These are phyloP conservation scores for Campylomormyrus tamandua DNA, from an alignment of 2,113 vertebrate genomes.

Conservation along the genomic window DNA sequence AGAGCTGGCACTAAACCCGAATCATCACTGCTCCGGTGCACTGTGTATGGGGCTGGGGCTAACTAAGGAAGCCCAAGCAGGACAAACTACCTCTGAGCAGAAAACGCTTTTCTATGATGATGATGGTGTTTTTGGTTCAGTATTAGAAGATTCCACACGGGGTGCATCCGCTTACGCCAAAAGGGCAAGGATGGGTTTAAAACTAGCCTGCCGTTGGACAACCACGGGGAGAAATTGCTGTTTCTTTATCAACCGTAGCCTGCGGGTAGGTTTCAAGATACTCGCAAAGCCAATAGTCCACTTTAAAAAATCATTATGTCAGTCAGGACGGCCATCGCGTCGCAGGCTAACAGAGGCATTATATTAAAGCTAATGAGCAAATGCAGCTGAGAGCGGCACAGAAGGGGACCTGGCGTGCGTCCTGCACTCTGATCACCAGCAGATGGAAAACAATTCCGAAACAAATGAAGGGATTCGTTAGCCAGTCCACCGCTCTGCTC, in stretches of 20 bases:
- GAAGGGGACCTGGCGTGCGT: background rate
- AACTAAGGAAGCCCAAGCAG: background rate
- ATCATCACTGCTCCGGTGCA: background rate
- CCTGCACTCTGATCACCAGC: background rate
- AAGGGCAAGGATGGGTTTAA: background rate
- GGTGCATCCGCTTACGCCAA: background rate
- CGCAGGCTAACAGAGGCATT: background rate
- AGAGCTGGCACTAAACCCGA: background rate
- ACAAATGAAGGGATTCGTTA: slow-evolving; percentile 16
- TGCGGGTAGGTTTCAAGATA: background rate
- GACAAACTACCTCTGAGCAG: background rate
- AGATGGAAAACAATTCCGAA: slow-evolving; percentile 5
- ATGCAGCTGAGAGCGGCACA: background rate
- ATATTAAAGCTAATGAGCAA: background rate
- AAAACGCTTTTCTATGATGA: background rate
- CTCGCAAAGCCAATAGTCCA: background rate
- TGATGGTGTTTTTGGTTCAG: background rate
- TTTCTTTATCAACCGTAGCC: background rate
- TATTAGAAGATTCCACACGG: background rate
- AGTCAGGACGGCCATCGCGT: background rate
- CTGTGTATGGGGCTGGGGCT: background rate
- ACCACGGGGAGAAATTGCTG: background rate
- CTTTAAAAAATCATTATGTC: background rate
- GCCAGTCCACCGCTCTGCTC: background rate
- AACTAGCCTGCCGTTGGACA: background rate